These are phyloP conservation scores for Drosophila robusta DNA, from an alignment of 2,888 invertebrate species.

Conservation along the genomic window DNA sequence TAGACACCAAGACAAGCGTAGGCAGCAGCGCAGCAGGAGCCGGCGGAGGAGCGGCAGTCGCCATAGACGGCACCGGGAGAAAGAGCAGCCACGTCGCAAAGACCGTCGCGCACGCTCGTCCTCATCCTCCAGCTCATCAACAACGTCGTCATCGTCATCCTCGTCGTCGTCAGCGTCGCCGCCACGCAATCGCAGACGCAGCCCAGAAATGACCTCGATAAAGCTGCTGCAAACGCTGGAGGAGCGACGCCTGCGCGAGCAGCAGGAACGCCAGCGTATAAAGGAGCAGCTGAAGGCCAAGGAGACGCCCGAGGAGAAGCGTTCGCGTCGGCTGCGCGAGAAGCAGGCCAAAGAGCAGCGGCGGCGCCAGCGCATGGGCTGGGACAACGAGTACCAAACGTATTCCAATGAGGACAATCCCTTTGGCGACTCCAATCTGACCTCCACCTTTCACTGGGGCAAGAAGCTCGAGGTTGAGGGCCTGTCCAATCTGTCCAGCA, in stretches of 20 bases:
- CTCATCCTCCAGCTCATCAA: constrained; percentile 14
- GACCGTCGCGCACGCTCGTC: constrained; percentile 29
- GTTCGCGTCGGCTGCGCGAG: constrained; percentile 92
- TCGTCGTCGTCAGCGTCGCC: constrained; percentile 21
- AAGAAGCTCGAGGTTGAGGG: constrained; percentile 98
- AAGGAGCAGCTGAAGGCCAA: constrained; percentile 93
- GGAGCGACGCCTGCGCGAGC: constrained; percentile 88
- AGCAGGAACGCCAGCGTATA: constrained; percentile 88
- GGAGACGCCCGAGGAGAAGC: constrained; percentile 98
- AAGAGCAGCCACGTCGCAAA: constrained; percentile 20
- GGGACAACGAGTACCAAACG: constrained; percentile 98
- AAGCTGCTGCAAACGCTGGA: constrained; percentile 90
- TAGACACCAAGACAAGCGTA: constrained; percentile 14
- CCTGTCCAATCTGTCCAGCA: constrained; percentile 90
- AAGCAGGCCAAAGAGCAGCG: constrained; percentile 96
- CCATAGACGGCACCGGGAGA: background rate
- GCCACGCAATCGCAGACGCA: constrained; percentile 8
- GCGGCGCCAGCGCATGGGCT: constrained; percentile 96
- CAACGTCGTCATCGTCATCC: constrained; percentile 22
- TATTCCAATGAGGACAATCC: constrained; percentile 99
- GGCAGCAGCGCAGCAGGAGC: constrained; percentile 30
- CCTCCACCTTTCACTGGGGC: constrained; percentile 98
- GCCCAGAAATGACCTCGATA: constrained; percentile 73
- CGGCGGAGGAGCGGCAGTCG: constrained; percentile 20
- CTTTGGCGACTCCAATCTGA: constrained; percentile 97